Evolutionary conservation across 1,140 invertebrate species (phyloP).

Genomic region (Bombus confusus): DNA sequence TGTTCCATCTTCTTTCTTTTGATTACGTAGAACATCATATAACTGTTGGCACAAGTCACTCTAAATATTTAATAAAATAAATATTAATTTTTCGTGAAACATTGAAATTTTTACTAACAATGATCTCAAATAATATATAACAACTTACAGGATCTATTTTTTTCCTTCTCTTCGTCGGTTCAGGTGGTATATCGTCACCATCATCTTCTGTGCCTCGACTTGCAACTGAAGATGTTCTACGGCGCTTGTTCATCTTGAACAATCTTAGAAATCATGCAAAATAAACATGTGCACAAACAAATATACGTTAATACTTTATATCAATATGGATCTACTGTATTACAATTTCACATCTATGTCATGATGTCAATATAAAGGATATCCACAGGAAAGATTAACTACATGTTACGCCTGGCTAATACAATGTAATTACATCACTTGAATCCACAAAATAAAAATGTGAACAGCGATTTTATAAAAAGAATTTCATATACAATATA

Average conservation of each 20-base stretch:
- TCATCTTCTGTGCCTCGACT: constrained; percentile 86
- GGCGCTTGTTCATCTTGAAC: constrained; percentile 85
- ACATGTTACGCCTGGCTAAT: constrained; percentile 33
- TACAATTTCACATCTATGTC: constrained; percentile 36
- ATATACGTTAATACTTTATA: neutral
- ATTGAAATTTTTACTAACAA: neutral
- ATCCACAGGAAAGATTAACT: constrained; percentile 50
- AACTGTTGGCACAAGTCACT: constrained; percentile 95
- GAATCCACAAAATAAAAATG: neutral
- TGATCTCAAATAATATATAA: neutral
- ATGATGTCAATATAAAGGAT: constrained; percentile 33
- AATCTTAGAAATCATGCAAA: constrained; percentile 58
- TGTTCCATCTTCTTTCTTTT: constrained; percentile 95
- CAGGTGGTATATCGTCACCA: constrained; percentile 80
- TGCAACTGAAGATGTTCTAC: constrained; percentile 87
- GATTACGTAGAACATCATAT: constrained; percentile 94
- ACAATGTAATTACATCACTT: constrained; percentile 40
- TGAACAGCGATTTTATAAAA: neutral
- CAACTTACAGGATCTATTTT: constrained; percentile 83
- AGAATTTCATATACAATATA: constrained; percentile 28
- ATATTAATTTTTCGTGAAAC: neutral
- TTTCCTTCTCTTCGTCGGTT: constrained; percentile 81
- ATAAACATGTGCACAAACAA: constrained; percentile 5
- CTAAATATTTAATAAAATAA: constrained; percentile 78
- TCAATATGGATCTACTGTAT: constrained; percentile 9